Evolutionary conservation across 2,113 vertebrate species (phyloP).

Genomic region (Microtus ochrogaster): DNA sequence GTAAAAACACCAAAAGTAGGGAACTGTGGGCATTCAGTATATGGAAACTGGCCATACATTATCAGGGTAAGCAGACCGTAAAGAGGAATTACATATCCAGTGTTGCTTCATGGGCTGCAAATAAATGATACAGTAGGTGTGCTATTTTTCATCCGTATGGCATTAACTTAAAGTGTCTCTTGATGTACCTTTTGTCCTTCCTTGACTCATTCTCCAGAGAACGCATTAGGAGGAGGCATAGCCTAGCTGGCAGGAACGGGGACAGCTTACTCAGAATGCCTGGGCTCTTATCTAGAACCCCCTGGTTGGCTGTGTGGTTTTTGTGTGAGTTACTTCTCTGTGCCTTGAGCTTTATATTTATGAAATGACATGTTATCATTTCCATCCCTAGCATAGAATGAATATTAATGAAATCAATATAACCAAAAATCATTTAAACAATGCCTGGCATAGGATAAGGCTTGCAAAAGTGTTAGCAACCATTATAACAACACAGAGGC

Average conservation of each 20-base stretch:
- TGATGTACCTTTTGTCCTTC: neutral
- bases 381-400: neutral
- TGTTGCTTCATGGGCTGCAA: neutral
- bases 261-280: accelerated
- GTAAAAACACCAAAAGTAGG: neutral
- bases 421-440: neutral
- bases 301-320: no score
- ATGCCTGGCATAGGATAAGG: neutral
- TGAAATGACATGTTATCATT: neutral
- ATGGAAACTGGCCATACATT: neutral
- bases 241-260: accelerated
- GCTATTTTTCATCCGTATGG: neutral
- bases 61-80: neutral
- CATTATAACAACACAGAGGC: neutral
- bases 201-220: neutral
- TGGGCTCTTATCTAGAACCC: no score
- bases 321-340: neutral
- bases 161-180: neutral
- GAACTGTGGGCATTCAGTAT: neutral
- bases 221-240: neutral
- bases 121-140: no score
- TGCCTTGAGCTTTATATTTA: neutral
- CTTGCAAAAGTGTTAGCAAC: neutral
- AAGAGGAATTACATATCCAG: neutral
- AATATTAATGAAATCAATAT: neutral